Base-by-base conservation (phyloP, 2,888 invertebrate genomes). In the Acholoe squamosa region DNA sequence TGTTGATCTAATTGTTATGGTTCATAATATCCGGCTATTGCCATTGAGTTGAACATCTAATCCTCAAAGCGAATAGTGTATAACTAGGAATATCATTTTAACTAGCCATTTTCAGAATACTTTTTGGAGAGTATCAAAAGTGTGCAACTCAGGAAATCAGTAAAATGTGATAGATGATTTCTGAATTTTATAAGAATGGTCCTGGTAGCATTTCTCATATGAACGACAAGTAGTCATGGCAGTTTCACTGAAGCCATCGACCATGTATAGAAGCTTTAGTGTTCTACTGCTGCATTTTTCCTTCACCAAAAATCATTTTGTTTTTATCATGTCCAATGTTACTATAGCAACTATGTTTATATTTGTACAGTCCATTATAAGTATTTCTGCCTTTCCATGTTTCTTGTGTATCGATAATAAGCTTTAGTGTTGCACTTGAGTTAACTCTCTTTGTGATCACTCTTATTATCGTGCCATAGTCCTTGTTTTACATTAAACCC, bases 401-500 rank as follows among this genome's bases (percentile, higher is more conserved):
- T 19, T 16, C 33, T 80, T 80, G 80, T 80, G 80, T 80, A 22
- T n/a, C 71, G 31, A 28, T 71, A 71, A 71, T 71, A 28, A 71
- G 71, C 71, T 71, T 71, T 71, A 80, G 80, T 80, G 33, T 80
- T 80, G 80, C 80, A 80, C 22, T 80, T 80, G 80, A 80, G 80
- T 80, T 80, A 80, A 80, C 80, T 43, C 80, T 80, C 80, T 34
- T 80, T 80, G 43, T 80, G 34, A 80, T 34, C 33, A 80, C 80
- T 80, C 80, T 80, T 80, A 80, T 34, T 43, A 80, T 71, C 71
- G 16, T 34, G 34, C 5, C 80, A 80, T 80, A 43, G 33, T 80
- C 33, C 33, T 80, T 80, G 80, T 80, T 33, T 80, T 80, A 80
- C 33, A 43, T 80, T 80, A 43, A 34, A n/a, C 80, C 22, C 33